These are phyloP conservation scores for Pollenia labialis DNA, from an alignment of 2,888 invertebrate genomes.

Conservation along the genomic window DNA sequence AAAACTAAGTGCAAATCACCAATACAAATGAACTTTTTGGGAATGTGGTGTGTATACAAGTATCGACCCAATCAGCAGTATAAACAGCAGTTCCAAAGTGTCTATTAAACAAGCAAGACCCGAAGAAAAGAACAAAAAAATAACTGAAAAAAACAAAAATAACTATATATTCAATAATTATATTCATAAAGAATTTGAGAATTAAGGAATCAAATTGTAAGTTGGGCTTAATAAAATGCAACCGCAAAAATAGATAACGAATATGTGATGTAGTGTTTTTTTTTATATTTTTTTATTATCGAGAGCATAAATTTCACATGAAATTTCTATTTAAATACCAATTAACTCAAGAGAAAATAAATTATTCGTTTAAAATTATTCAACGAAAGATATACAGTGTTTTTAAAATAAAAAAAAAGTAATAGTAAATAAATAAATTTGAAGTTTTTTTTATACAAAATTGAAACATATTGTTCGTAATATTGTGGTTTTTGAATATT, in stretches of 20 bases:
- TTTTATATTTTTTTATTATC: not conserved
- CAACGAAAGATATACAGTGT: slow-evolving; percentile 47
- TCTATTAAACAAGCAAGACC: slow-evolving; percentile 65
- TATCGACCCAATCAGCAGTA: slow-evolving; percentile 78
- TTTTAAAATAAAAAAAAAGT: not conserved
- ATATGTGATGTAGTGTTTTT: not conserved
- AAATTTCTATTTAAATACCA: slow-evolving; percentile 62
- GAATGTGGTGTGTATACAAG: slow-evolving; percentile 61
- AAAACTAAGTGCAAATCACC: slow-evolving; percentile 77
- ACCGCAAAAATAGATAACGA: slow-evolving; percentile 21
- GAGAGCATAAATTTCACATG: not conserved
- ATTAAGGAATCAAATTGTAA: slow-evolving; percentile 76
- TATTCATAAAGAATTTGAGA: slow-evolving; percentile 26
- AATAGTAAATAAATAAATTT: slow-evolving; percentile 5
- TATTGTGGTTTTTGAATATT: slow-evolving; percentile 25
- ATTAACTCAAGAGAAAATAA: slow-evolving; percentile 36
- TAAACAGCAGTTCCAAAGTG: slow-evolving; percentile 80
- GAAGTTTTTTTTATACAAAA: slow-evolving; percentile 42
- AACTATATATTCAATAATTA: slow-evolving; percentile 45
- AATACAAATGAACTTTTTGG: slow-evolving; percentile 40
- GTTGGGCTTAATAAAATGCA: slow-evolving; percentile 64
- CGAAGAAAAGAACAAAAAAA: slow-evolving; percentile 18
- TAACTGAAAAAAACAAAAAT: slow-evolving; percentile 53
- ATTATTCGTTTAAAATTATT: slow-evolving; percentile 51
- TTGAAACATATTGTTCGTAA: not conserved